Evolutionary conservation across 2,113 vertebrate species (phyloP).

Genomic region (Octodon degus): DNA sequence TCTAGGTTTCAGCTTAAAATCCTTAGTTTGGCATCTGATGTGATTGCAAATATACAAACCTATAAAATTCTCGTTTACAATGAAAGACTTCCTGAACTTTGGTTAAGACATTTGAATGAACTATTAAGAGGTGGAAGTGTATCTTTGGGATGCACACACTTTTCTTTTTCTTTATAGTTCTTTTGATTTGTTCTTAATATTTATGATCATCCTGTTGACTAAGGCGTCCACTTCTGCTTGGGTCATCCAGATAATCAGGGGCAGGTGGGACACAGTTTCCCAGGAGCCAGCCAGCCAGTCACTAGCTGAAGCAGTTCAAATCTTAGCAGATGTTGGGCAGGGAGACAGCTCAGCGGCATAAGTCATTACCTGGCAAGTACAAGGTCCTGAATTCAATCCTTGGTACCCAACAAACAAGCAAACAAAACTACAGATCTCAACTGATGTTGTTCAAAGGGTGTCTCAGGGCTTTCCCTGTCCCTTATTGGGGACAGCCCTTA

Average conservation of each 20-base stretch:
- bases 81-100: neutral
- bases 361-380: too few relatives aligned
- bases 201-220: neutral
- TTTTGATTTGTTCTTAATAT: neutral
- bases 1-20: neutral
- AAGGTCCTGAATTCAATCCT: too few relatives aligned
- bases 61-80: neutral
- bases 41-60: neutral
- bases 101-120: neutral
- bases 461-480: neutral
- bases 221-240: neutral
- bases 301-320: neutral
- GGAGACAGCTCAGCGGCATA: too few relatives aligned
- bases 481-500: too few relatives aligned
- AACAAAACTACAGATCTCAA: neutral
- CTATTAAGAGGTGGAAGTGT: neutral
- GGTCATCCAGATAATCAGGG: neutral
- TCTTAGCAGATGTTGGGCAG: neutral
- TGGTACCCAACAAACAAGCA: too few relatives aligned
- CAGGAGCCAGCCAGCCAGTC: neutral
- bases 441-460: neutral
- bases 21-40: neutral
- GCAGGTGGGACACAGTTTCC: neutral
- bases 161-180: neutral
- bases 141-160: neutral